Conservation (phyloP, 30 jellyfish, hydroid and myxozoan species). For the Aurelia coerulea region DNA sequence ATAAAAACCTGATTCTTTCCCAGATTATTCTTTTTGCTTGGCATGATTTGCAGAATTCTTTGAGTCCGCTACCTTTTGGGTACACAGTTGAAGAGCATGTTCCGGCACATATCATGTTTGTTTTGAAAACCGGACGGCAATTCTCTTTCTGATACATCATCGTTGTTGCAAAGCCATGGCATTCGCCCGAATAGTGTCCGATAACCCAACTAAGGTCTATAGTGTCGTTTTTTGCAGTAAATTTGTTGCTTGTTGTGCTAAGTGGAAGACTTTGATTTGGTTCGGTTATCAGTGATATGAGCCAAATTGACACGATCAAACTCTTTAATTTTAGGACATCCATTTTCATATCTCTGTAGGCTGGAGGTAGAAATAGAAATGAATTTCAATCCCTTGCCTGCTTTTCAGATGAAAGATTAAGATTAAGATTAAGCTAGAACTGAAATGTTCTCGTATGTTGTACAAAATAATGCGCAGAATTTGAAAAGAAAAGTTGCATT, state of each 20-base stretch:
- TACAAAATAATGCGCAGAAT: too few species aligned
- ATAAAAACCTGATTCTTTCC: constrained; percentile 41
- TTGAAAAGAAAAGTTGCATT: too few species aligned
- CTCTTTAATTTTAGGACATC: too few species aligned
- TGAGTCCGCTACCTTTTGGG: constrained; percentile 46
- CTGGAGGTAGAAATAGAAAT: too few species aligned
- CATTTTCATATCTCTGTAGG: too few species aligned
- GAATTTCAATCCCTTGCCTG: too few species aligned
- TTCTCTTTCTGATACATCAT: constrained; percentile 37
- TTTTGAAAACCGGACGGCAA: constrained; percentile 39
- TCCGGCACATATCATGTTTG: constrained; percentile 56
- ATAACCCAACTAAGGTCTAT: constrained; percentile 35
- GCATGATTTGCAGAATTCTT: constrained; percentile 52
- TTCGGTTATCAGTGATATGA: not conserved
- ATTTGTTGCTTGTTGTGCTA: not conserved
- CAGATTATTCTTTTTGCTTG: constrained; percentile 36
- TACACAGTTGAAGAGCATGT: constrained; percentile 45
- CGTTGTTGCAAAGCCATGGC: constrained; percentile 56
- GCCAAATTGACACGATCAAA: too few species aligned
- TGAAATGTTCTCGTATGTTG: too few species aligned
- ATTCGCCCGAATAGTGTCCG: constrained; percentile 15
- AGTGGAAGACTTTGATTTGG: not conserved
- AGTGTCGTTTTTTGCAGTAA: constrained; percentile 18
- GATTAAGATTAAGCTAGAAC: too few species aligned
- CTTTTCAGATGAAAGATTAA: too few species aligned